Percentiles rank a stretch among this genome's conserved stretches.
Evolutionary conservation across 2,113 vertebrate genomes (phyloP).

Genomic region (Cranoglanis bouderius): DNA sequence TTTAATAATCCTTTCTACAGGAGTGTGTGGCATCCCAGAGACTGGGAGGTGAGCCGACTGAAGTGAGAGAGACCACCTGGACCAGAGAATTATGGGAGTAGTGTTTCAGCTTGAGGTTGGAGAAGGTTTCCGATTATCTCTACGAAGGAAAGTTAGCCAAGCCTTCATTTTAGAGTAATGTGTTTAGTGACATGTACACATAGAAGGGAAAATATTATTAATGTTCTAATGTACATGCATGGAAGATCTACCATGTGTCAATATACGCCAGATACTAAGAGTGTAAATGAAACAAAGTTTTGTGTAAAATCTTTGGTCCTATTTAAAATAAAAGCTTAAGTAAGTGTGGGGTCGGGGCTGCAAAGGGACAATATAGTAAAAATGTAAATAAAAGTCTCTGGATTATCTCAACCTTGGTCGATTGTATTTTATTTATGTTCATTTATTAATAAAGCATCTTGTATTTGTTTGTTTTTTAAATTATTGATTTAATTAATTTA

Average conservation of each 20-base stretch:
- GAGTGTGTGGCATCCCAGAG: constrained; percentile 35
- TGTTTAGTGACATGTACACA: not conserved
- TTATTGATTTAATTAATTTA: too few species aligned
- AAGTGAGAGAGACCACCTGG: constrained; percentile 40
- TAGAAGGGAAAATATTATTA: not conserved
- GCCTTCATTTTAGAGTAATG: not conserved
- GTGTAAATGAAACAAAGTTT: not conserved
- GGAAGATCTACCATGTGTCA: too few species aligned
- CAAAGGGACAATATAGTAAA: not conserved
- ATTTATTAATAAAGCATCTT: not conserved
- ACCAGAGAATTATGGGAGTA: not conserved
- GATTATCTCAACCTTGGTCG: not conserved
- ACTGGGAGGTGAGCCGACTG: constrained; percentile 23
- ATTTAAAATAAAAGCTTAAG: not conserved
- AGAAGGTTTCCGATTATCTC: not conserved
- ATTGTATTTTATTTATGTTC: not conserved
- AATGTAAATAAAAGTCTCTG: not conserved
- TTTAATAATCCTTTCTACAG: constrained; percentile 48
- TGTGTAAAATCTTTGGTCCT: not conserved
- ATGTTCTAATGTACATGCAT: not conserved
- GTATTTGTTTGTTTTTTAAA: not conserved
- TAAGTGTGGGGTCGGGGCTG: not conserved
- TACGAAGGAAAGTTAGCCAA: not conserved
- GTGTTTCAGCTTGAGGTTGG: not conserved
- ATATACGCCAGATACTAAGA: not conserved